Evolutionary conservation across 2,113 vertebrate species (phyloP).

Genomic region (Macquaria ambigua): DNA sequence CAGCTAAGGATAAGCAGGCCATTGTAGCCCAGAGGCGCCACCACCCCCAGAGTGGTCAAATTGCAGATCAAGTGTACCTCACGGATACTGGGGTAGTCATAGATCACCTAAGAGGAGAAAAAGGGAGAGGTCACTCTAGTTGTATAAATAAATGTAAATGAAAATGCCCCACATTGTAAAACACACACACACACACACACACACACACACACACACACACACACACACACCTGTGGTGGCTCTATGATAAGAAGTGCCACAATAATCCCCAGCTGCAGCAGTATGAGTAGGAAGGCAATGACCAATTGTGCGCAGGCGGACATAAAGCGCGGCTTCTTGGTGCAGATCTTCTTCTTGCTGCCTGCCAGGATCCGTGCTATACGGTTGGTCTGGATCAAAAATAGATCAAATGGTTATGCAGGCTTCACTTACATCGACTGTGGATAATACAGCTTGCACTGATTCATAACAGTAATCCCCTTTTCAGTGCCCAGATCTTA

Average conservation of each 20-base stretch:
- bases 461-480: slow-evolving; percentile 57
- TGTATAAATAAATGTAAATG: slow-evolving; percentile 15
- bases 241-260: slow-evolving; percentile 97
- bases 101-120: slow-evolving; percentile 84
- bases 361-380: slow-evolving; percentile 98
- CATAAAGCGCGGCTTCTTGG: slow-evolving; percentile 99
- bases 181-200: slow-evolving; percentile 39
- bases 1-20: slow-evolving; percentile 97
- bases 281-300: slow-evolving; percentile 95
- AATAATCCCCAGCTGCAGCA: slow-evolving; percentile 96
- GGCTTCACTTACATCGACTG: slow-evolving; percentile 37
- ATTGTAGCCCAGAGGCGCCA: slow-evolving; percentile 98
- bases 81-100: slow-evolving; percentile 95
- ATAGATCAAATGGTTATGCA: slow-evolving; percentile 61
- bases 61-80: slow-evolving; percentile 99
- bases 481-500: slow-evolving; percentile 48
- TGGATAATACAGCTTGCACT: slow-evolving; percentile 29
- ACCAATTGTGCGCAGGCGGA: slow-evolving; percentile 97
- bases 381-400: slow-evolving; percentile 90
- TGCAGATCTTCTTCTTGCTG: slow-evolving; percentile 99
- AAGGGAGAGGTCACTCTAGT: neutral
- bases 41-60: slow-evolving; percentile 95
- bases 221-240: slow-evolving; percentile 82
- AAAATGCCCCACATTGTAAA: slow-evolving; percentile 2
- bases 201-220: slow-evolving; percentile 53